A percentile compares a stretch with the other conserved stretches of the same genome.
Conservation (phyloP, 2,888 invertebrate species). For the Caenorhabditis sp. region DNA sequence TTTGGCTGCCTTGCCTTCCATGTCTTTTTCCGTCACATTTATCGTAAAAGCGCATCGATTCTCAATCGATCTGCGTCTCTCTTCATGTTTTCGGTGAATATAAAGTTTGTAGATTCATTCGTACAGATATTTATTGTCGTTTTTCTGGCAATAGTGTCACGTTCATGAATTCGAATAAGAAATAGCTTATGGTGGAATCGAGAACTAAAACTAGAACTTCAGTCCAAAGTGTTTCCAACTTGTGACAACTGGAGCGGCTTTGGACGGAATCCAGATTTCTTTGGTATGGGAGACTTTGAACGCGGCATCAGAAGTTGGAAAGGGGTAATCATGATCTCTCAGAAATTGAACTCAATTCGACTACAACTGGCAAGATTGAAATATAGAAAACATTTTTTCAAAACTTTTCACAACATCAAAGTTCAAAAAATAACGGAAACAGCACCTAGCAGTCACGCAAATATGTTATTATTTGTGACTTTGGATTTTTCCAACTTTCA, state of each 20-base stretch:
- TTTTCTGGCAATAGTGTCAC: background rate
- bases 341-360: no score
- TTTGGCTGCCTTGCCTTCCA: background rate
- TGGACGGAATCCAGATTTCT: no score
- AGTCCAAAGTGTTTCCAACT: no score
- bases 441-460: background rate
- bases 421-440: background rate
- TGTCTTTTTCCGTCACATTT: constrained; percentile 2
- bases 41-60: constrained; percentile 46
- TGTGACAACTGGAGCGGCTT: no score
- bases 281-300: no score
- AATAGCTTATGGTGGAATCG: background rate
- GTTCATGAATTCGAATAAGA: background rate
- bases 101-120: constrained; percentile 4
- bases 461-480: background rate
- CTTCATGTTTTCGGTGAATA: background rate
- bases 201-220: background rate
- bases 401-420: background rate
- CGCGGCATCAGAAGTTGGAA: no score
- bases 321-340: no score
- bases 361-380: no score
- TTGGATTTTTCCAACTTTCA: background rate
- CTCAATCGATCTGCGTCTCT: constrained; percentile 25
- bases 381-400: no score
- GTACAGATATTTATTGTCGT: constrained; percentile 11